Conservation (phyloP, 2,797 vertebrate species). For the Lithobates pipiens region DNA sequence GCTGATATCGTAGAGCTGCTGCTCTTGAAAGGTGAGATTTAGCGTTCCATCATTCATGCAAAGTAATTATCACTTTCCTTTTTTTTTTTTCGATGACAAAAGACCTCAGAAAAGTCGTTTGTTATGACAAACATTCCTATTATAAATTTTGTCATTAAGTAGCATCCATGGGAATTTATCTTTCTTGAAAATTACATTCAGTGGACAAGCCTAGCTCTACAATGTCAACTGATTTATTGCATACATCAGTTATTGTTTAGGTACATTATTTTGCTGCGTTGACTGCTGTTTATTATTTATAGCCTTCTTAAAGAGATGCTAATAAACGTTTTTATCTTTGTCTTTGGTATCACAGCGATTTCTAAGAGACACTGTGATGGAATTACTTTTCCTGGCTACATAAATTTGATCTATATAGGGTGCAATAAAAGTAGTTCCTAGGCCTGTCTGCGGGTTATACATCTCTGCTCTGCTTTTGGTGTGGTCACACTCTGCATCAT, state of each 20-base stretch:
- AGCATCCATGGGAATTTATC: not conserved
- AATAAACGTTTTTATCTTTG: not conserved
- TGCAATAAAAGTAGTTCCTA: not conserved
- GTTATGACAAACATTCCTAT: not conserved
- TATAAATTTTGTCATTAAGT: constrained; percentile 1
- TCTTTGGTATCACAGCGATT: not conserved
- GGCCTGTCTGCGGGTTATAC: not conserved
- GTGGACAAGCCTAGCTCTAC: not conserved
- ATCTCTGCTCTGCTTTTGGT: not conserved
- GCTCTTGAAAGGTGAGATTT: constrained; percentile 82
- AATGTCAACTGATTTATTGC: not conserved
- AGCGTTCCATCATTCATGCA: not conserved
- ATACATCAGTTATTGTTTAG: not conserved
- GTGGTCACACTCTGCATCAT: not conserved
- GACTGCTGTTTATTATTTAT: constrained; percentile 1
- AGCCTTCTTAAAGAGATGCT: not conserved
- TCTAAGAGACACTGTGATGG: not conserved
- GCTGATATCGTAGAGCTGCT: constrained; percentile 96
- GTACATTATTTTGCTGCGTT: not conserved
- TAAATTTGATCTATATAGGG: not conserved
- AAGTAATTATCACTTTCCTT: not conserved
- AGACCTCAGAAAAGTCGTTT: not conserved
- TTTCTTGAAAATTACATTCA: not conserved
- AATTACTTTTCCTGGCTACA: not conserved
- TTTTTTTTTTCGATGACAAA: constrained; percentile 1